Evolutionary conservation across 1,140 invertebrate genomes (phyloP), one percentile per base, ranked within the genome.

Genomic region (Himalopsyche phryganea): DNA sequence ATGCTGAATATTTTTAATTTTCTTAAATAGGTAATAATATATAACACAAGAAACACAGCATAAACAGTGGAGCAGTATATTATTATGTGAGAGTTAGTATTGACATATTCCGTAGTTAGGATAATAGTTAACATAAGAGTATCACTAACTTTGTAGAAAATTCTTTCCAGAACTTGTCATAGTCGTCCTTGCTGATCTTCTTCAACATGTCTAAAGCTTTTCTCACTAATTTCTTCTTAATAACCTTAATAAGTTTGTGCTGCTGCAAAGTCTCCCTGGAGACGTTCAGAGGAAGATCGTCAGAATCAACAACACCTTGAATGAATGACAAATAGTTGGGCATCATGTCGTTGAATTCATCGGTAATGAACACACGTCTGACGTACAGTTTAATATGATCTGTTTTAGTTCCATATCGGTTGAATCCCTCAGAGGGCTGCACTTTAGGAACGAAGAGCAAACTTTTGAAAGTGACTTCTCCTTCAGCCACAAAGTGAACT

Each of bases 321-420:
- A 98, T 84, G 71, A 99, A 99, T 46, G 82, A 88, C 58, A 99
- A 80, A 71, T 98, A 99, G 72, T 95, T 98, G 46, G 98, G 98
- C 88, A 99, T 94, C 88, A 99, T 94, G 69, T 99, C 97, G 69
- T 95, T 94, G 78, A 99, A 98, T 79, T 99, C 94, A 68, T 99
- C 97, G 11, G 96, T 99, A 73, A 99, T 99, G 75, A 99, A 99
- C 11, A 99, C 96, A 56, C 97, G 81, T 61, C 96, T 83, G 10
- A 99, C 96, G 71, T 95, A 99, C 32, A 98, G 77, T 78, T 98
- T 98, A 66, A 98, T 98, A 71, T 96, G 92, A 71, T 98, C 94
- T 1, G 88, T 88, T 64, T 91, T 91, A 55, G 94, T 92, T 58
- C 95, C 96, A 70, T 98, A 98, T 70, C 88, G 87, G 72, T 94